A percentile compares a stretch with the other conserved stretches of the same genome.
Evolutionary conservation across 2,888 invertebrate species (phyloP).

Genomic region (Chrysolina americana): DNA sequence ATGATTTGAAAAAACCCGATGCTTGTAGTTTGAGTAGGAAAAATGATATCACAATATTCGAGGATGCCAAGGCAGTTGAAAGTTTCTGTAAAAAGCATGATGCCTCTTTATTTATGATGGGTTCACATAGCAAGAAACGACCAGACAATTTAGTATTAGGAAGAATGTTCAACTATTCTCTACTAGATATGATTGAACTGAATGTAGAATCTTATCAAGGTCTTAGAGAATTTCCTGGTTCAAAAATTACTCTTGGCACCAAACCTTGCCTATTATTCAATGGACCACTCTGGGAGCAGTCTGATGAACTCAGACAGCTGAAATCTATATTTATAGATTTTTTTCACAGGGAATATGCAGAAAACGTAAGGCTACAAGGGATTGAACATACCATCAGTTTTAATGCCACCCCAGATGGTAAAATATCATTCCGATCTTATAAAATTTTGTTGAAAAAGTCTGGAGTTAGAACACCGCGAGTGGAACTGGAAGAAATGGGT

Average conservation of each 20-base stretch:
- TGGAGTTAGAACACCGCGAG: constrained; percentile 87
- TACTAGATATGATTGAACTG: constrained; percentile 97
- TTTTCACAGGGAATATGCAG: constrained; percentile 88
- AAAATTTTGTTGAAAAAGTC: constrained; percentile 92
- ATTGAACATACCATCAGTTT: constrained; percentile 95
- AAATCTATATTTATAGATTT: constrained; percentile 93
- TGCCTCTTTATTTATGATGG: constrained; percentile 91
- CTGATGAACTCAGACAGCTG: constrained; percentile 84
- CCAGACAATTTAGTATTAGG: constrained; percentile 94
- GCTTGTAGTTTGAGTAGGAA: constrained; percentile 82
- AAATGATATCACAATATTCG: constrained; percentile 94
- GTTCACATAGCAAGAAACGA: constrained; percentile 94
- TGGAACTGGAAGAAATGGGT: constrained; percentile 94
- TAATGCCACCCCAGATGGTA: constrained; percentile 84
- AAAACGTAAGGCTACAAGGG: constrained; percentile 90
- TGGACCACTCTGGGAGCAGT: constrained; percentile 91
- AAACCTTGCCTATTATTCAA: constrained; percentile 95
- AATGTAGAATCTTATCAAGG: constrained; percentile 88
- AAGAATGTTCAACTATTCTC: constrained; percentile 88
- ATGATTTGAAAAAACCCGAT: constrained; percentile 89
- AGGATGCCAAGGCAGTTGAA: constrained; percentile 88
- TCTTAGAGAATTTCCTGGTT: constrained; percentile 83
- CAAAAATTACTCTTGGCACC: constrained; percentile 77
- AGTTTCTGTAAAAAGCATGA: constrained; percentile 86
- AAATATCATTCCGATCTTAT: constrained; percentile 83